phyloP scores from a whole-genome alignment of 2,797 vertebrate species.

The Hippoglossus hippoglossus region DNA sequence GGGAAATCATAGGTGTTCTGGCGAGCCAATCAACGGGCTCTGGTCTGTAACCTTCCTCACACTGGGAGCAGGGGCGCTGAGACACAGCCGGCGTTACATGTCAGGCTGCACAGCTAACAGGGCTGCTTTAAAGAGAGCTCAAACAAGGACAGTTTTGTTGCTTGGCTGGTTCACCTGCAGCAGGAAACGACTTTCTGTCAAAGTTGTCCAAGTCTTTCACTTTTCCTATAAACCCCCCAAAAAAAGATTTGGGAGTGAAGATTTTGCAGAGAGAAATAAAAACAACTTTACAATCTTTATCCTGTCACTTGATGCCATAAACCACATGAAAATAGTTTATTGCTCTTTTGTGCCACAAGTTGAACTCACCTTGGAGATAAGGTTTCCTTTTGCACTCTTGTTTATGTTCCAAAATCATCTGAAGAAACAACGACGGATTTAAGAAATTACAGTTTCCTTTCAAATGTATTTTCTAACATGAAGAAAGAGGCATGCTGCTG shows the following conservation, averaged over 20 bases:
- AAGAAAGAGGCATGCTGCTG: neutral
- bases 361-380: too few relatives aligned
- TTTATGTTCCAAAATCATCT: neutral
- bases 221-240: neutral
- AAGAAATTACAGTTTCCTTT: too few relatives aligned
- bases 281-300: too few relatives aligned
- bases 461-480: too few relatives aligned
- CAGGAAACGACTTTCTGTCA: conserved; percentile 34
- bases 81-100: conserved; percentile 54
- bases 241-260: neutral
- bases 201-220: conserved; percentile 11
- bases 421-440: too few relatives aligned
- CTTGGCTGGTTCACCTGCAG: conserved; percentile 35
- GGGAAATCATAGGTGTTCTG: conserved; percentile 72
- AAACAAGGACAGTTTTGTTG: conserved; percentile 42
- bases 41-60: conserved; percentile 54
- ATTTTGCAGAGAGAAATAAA: too few relatives aligned
- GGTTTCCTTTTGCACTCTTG: too few relatives aligned
- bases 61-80: conserved; percentile 60
- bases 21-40: conserved; percentile 63
- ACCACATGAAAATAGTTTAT: too few relatives aligned
- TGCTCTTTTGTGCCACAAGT: too few relatives aligned
- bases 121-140: conserved; percentile 31
- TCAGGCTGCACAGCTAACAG: conserved; percentile 46
- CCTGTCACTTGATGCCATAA: too few relatives aligned